Evolutionary conservation across 2,797 vertebrate genomes (phyloP).

Genomic region (Thamnophis elegans): DNA sequence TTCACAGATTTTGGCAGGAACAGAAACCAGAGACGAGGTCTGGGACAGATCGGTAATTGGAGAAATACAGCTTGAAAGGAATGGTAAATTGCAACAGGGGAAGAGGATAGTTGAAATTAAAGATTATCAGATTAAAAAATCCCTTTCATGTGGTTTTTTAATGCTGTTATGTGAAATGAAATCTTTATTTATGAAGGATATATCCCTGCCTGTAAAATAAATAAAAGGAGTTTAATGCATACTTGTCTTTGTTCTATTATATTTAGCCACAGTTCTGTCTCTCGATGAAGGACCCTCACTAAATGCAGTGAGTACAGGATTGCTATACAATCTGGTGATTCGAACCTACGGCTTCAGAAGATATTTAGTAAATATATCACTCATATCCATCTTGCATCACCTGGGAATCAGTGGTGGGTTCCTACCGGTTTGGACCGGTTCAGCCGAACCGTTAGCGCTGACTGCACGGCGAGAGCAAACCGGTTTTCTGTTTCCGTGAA

Average conservation of each 20-base stretch:
- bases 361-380: too few relatives aligned
- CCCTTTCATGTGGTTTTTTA: background rate
- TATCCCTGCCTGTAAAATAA: slow-evolving; percentile 16
- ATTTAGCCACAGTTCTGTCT: background rate
- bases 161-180: background rate
- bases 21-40: slow-evolving; percentile 10
- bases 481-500: too few relatives aligned
- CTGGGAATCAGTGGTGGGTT: background rate
- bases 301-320: background rate
- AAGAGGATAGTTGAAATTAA: background rate
- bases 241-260: background rate
- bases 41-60: slow-evolving; percentile 16
- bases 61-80: slow-evolving; percentile 2
- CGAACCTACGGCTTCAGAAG: background rate
- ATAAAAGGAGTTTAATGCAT: background rate
- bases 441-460: too few relatives aligned
- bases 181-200: background rate
- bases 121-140: slow-evolving; percentile 26
- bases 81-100: background rate
- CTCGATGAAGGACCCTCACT: background rate
- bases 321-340: background rate
- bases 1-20: slow-evolving; percentile 29
- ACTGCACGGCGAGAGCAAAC: too few relatives aligned
- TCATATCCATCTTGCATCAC: background rate
- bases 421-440: too few relatives aligned